phyloP scores from a whole-genome alignment of 2,797 vertebrate species.

The Cynopterus sphinx region DNA sequence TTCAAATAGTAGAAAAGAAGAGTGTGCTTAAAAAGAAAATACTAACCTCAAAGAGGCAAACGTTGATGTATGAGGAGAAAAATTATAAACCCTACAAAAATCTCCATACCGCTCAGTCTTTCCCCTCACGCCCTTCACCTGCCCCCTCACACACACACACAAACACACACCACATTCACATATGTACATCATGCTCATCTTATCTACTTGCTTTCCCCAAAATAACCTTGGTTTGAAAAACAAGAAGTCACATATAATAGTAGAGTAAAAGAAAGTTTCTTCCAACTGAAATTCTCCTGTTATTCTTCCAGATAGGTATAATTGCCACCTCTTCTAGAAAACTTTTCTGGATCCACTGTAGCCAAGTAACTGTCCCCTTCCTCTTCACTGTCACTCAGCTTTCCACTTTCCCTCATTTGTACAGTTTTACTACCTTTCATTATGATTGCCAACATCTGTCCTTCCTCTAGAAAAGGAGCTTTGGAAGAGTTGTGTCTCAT shows the following conservation, averaged over 20 bases:
- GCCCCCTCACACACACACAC: not conserved
- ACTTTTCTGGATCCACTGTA: not conserved
- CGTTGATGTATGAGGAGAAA: not conserved
- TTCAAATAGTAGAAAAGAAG: constrained; percentile 2
- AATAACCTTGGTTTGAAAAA: constrained; percentile 24
- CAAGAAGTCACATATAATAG: not conserved
- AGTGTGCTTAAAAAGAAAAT: not conserved
- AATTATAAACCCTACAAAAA: not conserved
- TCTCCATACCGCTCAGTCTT: not conserved
- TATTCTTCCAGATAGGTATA: not conserved
- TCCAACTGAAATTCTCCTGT: not conserved
- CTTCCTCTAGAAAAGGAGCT: not conserved
- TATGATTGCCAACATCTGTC: not conserved
- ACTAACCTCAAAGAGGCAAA: not conserved
- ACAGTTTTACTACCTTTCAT: not conserved
- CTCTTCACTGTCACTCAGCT: not conserved
- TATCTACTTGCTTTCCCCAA: not conserved
- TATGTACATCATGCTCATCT: not conserved
- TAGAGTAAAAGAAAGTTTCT: not conserved
- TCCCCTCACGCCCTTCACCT: not conserved
- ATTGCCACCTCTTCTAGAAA: not conserved
- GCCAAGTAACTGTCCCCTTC: not conserved
- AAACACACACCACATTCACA: not conserved
- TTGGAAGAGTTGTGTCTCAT: not conserved
- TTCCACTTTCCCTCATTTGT: not conserved